Percentiles rank a stretch among this genome's conserved stretches.
phyloP scores from a whole-genome alignment of 2,888 invertebrate genomes.

The Exocentrus adspersus region DNA sequence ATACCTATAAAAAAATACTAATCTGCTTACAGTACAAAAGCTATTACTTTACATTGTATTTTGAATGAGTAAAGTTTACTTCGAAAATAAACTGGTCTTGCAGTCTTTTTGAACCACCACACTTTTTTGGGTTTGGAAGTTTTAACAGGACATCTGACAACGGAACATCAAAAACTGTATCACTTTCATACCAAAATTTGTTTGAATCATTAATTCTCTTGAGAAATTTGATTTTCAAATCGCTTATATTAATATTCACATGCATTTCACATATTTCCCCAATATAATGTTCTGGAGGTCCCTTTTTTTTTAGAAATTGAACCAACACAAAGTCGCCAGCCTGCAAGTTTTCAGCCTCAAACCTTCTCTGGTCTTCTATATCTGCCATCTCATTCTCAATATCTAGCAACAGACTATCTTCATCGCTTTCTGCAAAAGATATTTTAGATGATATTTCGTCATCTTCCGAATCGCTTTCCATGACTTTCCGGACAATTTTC shows the following conservation, averaged over 20 bases:
- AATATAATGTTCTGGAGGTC: conserved; percentile 8
- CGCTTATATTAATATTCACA: background rate
- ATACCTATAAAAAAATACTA: background rate
- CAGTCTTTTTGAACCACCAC: conserved; percentile 1
- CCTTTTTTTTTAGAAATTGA: background rate
- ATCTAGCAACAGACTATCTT: background rate
- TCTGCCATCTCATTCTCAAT: conserved; percentile 5
- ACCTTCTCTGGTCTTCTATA: conserved; percentile 1
- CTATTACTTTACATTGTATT: conserved; percentile 6
- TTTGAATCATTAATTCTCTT: conserved; percentile 1
- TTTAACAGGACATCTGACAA: background rate
- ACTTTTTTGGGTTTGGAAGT: background rate
- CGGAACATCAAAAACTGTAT: background rate
- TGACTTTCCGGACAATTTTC: background rate
- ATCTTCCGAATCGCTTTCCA: background rate
- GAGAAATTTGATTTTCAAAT: conserved; percentile 4
- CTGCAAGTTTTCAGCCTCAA: background rate
- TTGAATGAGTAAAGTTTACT: background rate
- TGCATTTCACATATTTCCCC: conserved; percentile 3
- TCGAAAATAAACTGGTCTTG: conserved; percentile 3
- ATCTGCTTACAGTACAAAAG: background rate
- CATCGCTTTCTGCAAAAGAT: background rate
- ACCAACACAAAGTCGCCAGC: background rate
- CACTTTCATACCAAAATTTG: conserved; percentile 3
- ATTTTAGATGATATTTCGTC: conserved; percentile 4